Conservation (phyloP, 2,797 vertebrate species). For the Neosilurus hyrtlii region DNA sequence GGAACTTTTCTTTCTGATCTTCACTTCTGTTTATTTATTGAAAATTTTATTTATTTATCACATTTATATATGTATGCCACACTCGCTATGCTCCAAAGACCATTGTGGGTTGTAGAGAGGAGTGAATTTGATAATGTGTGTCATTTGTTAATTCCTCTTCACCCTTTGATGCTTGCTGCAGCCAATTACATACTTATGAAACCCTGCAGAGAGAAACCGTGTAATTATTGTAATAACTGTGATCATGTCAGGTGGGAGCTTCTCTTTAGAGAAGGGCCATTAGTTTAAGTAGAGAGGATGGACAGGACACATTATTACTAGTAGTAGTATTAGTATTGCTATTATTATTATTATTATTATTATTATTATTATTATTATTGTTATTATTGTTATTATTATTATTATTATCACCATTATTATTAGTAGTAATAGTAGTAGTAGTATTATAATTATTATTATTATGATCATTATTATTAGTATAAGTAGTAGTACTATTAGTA, state of each 20-base stretch:
- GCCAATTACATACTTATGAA: background rate
- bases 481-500: too few species aligned
- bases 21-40: background rate
- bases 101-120: background rate
- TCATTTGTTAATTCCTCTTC: slow-evolving; percentile 15
- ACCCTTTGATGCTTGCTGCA: background rate
- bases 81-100: background rate
- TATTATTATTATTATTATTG: too few species aligned
- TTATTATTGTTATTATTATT: too few species aligned
- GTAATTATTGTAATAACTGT: background rate
- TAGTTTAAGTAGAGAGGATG: background rate
- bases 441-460: too few species aligned
- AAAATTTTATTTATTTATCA: background rate
- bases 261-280: background rate
- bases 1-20: background rate
- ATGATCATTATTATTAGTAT: too few species aligned
- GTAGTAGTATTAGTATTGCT: too few species aligned
- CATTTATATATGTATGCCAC: background rate
- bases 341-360: too few species aligned
- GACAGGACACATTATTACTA: slow-evolving; percentile 19
- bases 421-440: too few species aligned
- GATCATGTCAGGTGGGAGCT: background rate
- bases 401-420: too few species aligned
- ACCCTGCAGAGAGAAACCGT: background rate
- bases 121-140: slow-evolving; percentile 2